These are phyloP conservation scores for Andrena fulva DNA, from an alignment of 2,888 invertebrate genomes.

Conservation along the genomic window DNA sequence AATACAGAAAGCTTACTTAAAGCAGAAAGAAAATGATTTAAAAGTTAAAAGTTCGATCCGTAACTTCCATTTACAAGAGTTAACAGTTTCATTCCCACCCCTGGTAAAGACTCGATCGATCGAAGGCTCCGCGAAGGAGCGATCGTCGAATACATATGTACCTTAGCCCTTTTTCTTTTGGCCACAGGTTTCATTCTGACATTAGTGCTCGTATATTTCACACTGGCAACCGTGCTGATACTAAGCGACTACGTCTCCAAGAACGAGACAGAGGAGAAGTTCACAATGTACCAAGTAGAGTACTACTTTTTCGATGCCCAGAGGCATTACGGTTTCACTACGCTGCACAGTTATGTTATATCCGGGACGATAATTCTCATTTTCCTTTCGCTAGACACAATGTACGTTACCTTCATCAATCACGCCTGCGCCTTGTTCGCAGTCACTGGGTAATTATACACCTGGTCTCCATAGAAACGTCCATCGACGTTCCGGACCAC, in stretches of 20 bases:
- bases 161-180: not conserved
- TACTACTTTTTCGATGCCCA: slow-evolving; percentile 1
- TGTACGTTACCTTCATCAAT: slow-evolving; percentile 7
- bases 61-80: too few relatives aligned
- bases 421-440: slow-evolving; percentile 12
- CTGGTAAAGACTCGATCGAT: not conserved
- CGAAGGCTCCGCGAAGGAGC: not conserved
- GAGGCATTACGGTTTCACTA: not conserved
- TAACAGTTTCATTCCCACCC: too few relatives aligned
- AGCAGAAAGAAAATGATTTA: too few relatives aligned
- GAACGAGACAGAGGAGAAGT: not conserved
- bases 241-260: not conserved
- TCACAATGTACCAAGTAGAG: not conserved
- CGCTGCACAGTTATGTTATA: not conserved
- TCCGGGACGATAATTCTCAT: not conserved
- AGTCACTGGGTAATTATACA: not conserved
- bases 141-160: not conserved
- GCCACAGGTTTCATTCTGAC: not conserved
- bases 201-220: not conserved
- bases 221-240: not conserved
- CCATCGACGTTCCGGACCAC: not conserved
- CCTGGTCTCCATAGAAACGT: not conserved
- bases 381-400: not conserved
- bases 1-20: too few relatives aligned
- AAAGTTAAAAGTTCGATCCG: too few relatives aligned